Percentiles rank a stretch among this genome's conserved stretches.
Evolutionary conservation across 2,888 invertebrate genomes (phyloP).

Genomic region (Gymnocheta viridis): DNA sequence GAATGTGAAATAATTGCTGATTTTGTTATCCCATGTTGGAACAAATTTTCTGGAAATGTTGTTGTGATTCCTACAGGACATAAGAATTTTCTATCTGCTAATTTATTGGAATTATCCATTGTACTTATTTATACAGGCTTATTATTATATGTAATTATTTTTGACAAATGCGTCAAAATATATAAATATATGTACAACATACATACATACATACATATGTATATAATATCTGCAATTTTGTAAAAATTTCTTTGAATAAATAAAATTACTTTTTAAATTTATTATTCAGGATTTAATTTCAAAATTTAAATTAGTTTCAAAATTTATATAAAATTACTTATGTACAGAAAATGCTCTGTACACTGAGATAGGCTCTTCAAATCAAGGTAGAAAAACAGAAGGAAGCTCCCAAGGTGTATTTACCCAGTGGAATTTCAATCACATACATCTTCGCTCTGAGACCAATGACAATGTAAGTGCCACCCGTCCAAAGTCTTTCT

Average conservation of each 20-base stretch:
- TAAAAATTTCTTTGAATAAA: neutral
- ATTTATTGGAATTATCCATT: neutral
- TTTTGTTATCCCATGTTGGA: neutral
- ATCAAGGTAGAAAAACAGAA: too few species aligned
- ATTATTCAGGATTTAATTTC: too few species aligned
- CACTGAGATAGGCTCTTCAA: neutral
- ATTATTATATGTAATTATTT: neutral
- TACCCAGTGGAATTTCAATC: too few species aligned
- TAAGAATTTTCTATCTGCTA: neutral
- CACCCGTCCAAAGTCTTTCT: too few species aligned
- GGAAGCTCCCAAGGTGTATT: too few species aligned
- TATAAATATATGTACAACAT: neutral
- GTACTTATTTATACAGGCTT: neutral
- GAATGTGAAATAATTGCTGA: neutral
- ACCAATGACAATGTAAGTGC: too few species aligned
- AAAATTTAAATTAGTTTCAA: too few species aligned
- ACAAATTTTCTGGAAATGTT: neutral
- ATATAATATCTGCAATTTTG: too few species aligned
- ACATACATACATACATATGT: too few species aligned
- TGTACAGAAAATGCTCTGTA: neutral
- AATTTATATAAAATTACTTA: too few species aligned
- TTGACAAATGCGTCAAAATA: neutral
- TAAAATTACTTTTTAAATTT: neutral
- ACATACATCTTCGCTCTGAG: too few species aligned
- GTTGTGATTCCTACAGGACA: constrained; percentile 27